Evolutionary conservation across 37 sponge, comb jelly and placozoan genomes (phyloP).

Genomic region (Hexactinellida sp.): DNA sequence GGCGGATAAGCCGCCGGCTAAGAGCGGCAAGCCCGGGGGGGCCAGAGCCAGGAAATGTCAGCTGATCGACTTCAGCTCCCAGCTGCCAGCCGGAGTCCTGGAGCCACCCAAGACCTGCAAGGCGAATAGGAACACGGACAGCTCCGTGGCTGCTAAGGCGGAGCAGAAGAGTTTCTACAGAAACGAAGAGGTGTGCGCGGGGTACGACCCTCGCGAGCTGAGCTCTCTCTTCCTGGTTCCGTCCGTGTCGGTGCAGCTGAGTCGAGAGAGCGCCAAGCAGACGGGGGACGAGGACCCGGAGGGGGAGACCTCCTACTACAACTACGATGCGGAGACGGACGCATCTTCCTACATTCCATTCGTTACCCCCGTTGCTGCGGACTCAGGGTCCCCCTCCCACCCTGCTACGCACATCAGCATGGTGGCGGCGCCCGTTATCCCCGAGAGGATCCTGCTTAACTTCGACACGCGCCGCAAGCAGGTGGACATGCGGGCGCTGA

Average conservation of each 20-base stretch:
- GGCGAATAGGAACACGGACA: neutral
- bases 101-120: neutral
- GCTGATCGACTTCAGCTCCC: neutral
- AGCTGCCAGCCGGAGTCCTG: neutral
- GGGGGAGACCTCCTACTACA: neutral
- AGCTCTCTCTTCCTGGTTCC: neutral
- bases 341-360: neutral
- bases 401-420: neutral
- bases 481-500: neutral
- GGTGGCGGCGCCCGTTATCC: neutral
- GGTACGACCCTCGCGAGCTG: neutral
- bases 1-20: neutral
- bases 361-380: neutral
- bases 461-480: neutral
- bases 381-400: neutral
- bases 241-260: neutral
- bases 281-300: neutral
- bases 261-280: neutral
- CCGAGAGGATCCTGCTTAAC: slow-evolving; percentile 2
- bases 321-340: neutral
- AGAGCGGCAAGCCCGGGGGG: neutral
- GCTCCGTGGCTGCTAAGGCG: neutral
- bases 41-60: too few relatives aligned
- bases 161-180: slow-evolving; percentile 9
- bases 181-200: neutral